Base-by-base conservation (phyloP, 2,113 vertebrate species). In the Ellobius talpinus region DNA sequence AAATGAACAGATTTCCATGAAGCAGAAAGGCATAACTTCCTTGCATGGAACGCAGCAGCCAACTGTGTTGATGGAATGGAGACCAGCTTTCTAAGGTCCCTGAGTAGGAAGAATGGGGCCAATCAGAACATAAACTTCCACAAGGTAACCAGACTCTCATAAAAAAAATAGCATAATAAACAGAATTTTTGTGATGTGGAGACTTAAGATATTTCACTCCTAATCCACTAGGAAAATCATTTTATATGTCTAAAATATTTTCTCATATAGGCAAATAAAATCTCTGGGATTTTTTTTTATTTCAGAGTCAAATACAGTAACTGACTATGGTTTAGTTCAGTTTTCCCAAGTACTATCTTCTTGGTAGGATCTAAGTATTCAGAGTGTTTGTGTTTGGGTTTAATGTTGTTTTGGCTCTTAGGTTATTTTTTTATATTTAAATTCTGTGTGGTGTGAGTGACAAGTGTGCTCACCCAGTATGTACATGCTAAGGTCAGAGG, bases 181-280 rank as follows among this genome's bases (percentile, higher is more conserved):
- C 85, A 61, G 33, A 85, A 33, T n/a, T 95, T 95, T 86, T 93
- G 87, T 90, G 76, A 94, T 96, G 45, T 96, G 76, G 68, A 93
- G 55, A 93, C 47, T 58, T 65, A 42, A 10, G 7, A 86, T 94
- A 90, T 89, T 93, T 96, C 66, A 90, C 78, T 96, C 6, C 66
- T 96, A 96, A 89, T 90, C 45, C n/a, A 70, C 72, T 42, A 94
- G 79, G 81, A 94, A 97, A 96, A 89, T 23, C 7, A 79, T 92
- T 79, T 95, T 96, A 73, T 94, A 70, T 82, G 4, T 93, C 97
- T 94, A 63, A 23, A 91, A 88, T 90, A 93, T 72, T 96, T 96
- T 96, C 87, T 82, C 12, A 66, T 88, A 92, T 10, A 88, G 90
- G 50, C 39, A 87, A 93, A 94, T 91, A 96, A 94, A 92, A 89